Evolutionary conservation across 2,113 vertebrate genomes (phyloP).

Genomic region (Arothron firmamentum): DNA sequence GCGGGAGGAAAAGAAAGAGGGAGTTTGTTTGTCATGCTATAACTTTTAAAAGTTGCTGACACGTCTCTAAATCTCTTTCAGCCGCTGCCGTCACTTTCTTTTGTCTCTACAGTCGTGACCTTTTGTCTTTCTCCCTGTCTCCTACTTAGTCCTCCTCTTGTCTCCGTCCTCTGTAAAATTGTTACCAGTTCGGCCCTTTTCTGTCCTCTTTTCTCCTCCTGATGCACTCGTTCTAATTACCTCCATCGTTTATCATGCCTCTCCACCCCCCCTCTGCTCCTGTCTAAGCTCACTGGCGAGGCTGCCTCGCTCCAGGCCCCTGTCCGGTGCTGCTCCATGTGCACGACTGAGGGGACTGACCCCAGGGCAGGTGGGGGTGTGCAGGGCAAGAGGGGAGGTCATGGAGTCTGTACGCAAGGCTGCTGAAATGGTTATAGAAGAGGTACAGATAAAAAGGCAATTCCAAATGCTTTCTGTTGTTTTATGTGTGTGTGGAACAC

Average conservation of each 20-base stretch:
- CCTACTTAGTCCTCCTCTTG: constrained; percentile 42
- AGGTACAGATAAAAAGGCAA: constrained; percentile 57
- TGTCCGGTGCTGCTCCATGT: constrained; percentile 67
- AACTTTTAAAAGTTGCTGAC: constrained; percentile 77
- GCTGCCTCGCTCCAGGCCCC: constrained; percentile 69
- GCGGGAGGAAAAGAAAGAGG: constrained; percentile 52
- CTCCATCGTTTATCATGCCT: constrained; percentile 2
- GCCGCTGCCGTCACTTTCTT: constrained; percentile 52
- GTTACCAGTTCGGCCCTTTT: constrained; percentile 44
- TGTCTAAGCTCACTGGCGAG: constrained; percentile 73
- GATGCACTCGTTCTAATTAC: constrained; percentile 11
- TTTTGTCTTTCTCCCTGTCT: constrained; percentile 54
- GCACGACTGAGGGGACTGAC: constrained; percentile 70
- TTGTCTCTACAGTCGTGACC: constrained; percentile 63
- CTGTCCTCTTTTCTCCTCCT: constrained; percentile 39
- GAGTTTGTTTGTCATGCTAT: constrained; percentile 76
- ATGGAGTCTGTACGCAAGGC: constrained; percentile 74
- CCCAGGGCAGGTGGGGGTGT: constrained; percentile 74
- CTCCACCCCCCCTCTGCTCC: constrained; percentile 10
- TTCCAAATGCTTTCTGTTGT: neutral
- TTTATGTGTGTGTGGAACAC: neutral
- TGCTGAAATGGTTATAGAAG: constrained; percentile 73
- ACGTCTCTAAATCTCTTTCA: constrained; percentile 72
- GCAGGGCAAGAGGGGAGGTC: constrained; percentile 71
- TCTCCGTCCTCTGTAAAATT: constrained; percentile 57